These are phyloP conservation scores for Disparrhopalites patrizii DNA, from an alignment of 2,888 invertebrate genomes.

Conservation along the genomic window DNA sequence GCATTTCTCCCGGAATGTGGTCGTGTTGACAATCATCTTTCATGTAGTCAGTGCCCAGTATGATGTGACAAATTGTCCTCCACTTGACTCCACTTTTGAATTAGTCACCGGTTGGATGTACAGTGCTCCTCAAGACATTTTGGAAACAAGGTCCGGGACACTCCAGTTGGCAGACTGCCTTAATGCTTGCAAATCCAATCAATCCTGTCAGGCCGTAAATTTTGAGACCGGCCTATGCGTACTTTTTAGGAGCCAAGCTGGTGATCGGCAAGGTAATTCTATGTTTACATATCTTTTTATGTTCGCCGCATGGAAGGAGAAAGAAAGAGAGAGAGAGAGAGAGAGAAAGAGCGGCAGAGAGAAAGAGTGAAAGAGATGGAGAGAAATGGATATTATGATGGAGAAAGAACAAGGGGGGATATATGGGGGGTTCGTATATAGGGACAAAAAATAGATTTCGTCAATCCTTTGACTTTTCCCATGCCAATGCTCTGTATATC, in stretches of 20 bases:
- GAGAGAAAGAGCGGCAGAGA: too few species aligned
- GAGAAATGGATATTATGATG: too few species aligned
- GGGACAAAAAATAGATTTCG: too few species aligned
- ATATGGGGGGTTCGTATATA: too few species aligned
- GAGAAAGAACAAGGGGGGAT: too few species aligned
- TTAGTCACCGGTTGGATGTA: conserved; percentile 52
- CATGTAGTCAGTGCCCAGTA: conserved; percentile 41
- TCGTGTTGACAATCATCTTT: conserved; percentile 15
- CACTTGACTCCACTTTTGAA: conserved; percentile 50
- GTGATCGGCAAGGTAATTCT: conserved; percentile 50
- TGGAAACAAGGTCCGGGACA: conserved; percentile 51
- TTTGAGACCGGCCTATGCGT: conserved; percentile 54
- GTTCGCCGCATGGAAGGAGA: neutral
- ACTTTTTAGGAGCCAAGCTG: conserved; percentile 51
- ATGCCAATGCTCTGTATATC: too few species aligned
- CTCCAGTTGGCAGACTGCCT: conserved; percentile 52
- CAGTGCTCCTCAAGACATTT: conserved; percentile 54
- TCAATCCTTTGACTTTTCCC: too few species aligned
- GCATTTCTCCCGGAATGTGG: conserved; percentile 15
- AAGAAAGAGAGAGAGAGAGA: too few species aligned
- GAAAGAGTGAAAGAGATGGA: too few species aligned
- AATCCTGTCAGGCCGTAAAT: conserved; percentile 51
- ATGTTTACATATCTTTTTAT: conserved; percentile 1
- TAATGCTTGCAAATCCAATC: conserved; percentile 50
- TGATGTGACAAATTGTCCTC: conserved; percentile 54